phyloP scores from a whole-genome alignment of 2,797 vertebrate genomes.

The Falco novaeseelandiae region DNA sequence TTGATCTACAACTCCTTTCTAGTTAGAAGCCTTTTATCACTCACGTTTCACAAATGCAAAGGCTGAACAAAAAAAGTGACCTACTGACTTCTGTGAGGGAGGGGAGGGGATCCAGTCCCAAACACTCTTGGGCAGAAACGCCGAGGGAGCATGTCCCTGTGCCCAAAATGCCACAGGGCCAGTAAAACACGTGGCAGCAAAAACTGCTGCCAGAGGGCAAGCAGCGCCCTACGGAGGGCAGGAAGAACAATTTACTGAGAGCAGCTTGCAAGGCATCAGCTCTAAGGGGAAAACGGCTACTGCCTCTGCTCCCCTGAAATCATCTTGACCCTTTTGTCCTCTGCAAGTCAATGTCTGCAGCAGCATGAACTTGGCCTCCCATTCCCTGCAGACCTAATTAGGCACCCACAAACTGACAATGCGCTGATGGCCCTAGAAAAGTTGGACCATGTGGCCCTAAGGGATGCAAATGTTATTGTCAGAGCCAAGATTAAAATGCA shows the following conservation, averaged over 20 bases:
- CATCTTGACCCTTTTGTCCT: not conserved
- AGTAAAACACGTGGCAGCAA: not conserved
- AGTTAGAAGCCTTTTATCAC: not conserved
- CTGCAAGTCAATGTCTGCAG: not conserved
- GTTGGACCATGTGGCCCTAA: not conserved
- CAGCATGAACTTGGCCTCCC: not conserved
- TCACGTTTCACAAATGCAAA: not conserved
- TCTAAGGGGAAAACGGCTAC: not conserved
- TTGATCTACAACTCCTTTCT: not conserved
- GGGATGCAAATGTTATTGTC: not conserved
- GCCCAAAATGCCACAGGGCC: not conserved
- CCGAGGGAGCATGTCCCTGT: not conserved
- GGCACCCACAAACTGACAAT: not conserved
- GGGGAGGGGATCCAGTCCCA: not conserved
- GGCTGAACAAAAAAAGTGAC: not conserved
- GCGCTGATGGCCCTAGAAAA: not conserved
- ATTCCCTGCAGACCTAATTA: not conserved
- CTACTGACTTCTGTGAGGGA: not conserved
- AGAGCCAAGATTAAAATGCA: not conserved
- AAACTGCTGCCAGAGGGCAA: not conserved
- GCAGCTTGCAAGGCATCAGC: not conserved
- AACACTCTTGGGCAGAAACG: not conserved
- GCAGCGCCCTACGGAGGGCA: not conserved
- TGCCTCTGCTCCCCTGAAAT: not conserved
- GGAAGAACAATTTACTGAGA: not conserved